Percentiles rank a stretch among this genome's conserved stretches.
phyloP scores from a whole-genome alignment of 2,888 invertebrate species.

The Synergus gifuensis region DNA sequence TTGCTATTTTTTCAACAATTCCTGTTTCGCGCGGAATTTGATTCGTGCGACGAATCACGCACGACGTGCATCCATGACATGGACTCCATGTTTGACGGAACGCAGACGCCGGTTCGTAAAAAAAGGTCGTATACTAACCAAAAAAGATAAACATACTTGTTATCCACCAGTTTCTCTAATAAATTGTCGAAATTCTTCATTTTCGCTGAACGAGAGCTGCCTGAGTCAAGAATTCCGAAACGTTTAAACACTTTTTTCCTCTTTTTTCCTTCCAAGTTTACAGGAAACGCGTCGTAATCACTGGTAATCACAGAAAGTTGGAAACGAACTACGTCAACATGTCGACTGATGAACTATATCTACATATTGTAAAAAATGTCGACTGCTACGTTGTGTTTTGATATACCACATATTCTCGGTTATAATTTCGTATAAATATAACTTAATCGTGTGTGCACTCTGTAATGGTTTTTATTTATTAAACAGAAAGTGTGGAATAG shows the following conservation, averaged over 20 bases:
- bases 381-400: constrained; percentile 26
- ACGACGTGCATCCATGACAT: no score
- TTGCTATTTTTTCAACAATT: neutral
- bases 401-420: constrained; percentile 16
- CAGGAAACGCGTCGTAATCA: neutral
- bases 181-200: neutral
- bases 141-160: neutral
- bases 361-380: neutral
- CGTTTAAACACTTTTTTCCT: neutral
- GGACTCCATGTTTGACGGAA: neutral
- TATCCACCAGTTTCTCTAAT: no score
- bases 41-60: no score
- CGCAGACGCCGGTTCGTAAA: neutral
- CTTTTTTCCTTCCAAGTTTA: neutral
- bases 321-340: constrained; percentile 12
- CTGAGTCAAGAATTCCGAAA: neutral
- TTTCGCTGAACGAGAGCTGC: neutral
- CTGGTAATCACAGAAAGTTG: neutral
- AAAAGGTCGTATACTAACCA: neutral
- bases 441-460: neutral
- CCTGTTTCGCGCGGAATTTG: neutral
- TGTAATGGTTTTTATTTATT: constrained; percentile 12
- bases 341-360: neutral
- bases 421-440: neutral
- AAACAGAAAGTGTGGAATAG: neutral